Evolutionary conservation across 2,888 invertebrate genomes (phyloP).

Genomic region (Eupithecia centaureata): DNA sequence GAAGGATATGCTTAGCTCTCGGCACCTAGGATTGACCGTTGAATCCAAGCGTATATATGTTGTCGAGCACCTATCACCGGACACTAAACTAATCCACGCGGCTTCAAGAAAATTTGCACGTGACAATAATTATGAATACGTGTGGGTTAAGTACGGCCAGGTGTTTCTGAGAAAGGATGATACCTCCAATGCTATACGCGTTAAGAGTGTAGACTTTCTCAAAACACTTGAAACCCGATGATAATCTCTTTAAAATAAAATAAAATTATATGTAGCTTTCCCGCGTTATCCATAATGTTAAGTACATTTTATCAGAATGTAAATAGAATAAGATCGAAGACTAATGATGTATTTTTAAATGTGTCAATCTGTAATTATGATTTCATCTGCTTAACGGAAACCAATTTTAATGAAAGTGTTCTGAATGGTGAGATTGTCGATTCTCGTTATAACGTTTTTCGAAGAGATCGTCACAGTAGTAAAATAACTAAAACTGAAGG

Average conservation of each 20-base stretch:
- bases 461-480: not conserved
- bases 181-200: not conserved
- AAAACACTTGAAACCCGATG: not conserved
- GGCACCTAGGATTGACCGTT: slow-evolving; percentile 9
- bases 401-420: no score
- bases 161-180: not conserved
- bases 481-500: not conserved
- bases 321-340: no score
- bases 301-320: not conserved
- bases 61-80: slow-evolving; percentile 6
- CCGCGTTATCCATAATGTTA: not conserved
- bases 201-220: not conserved
- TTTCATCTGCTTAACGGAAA: no score
- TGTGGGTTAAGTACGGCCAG: slow-evolving; percentile 7
- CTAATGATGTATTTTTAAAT: no score
- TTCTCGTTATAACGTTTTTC: no score
- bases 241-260: not conserved
- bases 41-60: not conserved
- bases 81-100: no score
- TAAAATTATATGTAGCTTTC: not conserved
- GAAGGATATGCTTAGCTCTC: slow-evolving; percentile 6
- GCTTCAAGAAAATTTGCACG: slow-evolving; percentile 6
- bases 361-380: no score
- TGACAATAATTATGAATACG: not conserved
- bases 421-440: not conserved